phyloP scores from a whole-genome alignment of 1,140 invertebrate species.

The Oryctes rhinoceros region DNA sequence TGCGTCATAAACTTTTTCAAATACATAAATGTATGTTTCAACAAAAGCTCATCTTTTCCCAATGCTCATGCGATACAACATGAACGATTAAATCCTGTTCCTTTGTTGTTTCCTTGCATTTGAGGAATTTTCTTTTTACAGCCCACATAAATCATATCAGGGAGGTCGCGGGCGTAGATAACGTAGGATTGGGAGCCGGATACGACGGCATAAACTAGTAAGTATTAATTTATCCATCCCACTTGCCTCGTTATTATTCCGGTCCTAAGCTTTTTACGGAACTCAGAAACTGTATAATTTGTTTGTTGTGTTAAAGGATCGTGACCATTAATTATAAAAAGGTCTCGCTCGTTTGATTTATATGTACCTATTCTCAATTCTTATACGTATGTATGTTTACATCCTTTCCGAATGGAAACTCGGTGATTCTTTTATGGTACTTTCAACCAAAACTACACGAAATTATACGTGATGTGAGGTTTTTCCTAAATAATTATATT shows the following conservation, averaged over 20 bases:
- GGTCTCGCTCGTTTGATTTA: slow-evolving; percentile 28
- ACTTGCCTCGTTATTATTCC: slow-evolving; percentile 20
- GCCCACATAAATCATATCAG: slow-evolving; percentile 95
- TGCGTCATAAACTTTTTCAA: background rate
- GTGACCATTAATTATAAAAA: slow-evolving; percentile 23
- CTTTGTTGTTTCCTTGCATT: slow-evolving; percentile 7
- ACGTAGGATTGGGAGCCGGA: slow-evolving; percentile 86
- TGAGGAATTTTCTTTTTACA: slow-evolving; percentile 64
- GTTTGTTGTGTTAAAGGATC: slow-evolving; percentile 12
- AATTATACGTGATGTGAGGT: too few relatives aligned
- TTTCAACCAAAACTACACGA: too few relatives aligned
- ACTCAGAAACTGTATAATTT: slow-evolving; percentile 32
- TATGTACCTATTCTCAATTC: background rate
- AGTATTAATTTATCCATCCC: slow-evolving; percentile 64
- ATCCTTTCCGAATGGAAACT: too few relatives aligned
- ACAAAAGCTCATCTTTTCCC: background rate
- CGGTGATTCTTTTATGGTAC: too few relatives aligned
- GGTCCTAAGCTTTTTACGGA: slow-evolving; percentile 7
- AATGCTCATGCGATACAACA: background rate
- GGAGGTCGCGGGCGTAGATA: slow-evolving; percentile 85
- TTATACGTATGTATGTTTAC: slow-evolving; percentile 5
- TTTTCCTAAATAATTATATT: too few relatives aligned
- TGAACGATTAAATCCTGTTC: background rate
- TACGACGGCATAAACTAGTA: slow-evolving; percentile 92
- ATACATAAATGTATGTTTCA: background rate